Base-by-base conservation (phyloP, 2,113 vertebrate species). In the Leucosticte australis region DNA sequence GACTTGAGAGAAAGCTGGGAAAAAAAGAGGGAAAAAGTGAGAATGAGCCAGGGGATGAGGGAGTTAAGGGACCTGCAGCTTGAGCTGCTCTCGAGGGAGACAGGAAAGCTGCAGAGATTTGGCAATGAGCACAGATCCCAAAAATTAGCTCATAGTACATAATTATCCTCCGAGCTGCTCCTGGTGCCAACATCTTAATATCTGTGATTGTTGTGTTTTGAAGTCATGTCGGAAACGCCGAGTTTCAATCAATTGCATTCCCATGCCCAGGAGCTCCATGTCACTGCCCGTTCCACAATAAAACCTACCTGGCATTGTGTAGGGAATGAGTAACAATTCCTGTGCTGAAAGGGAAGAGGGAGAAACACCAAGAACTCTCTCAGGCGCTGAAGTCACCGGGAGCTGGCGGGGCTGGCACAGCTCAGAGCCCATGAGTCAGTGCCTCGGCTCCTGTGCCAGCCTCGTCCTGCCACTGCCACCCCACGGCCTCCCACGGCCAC, bases 301-400 rank as follows among this genome's bases (percentile, higher is more conserved):
- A 97, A 88, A 53, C n/a, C 55, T 80, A 97, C 91, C 84, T 95
- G 89, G 88, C 95, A 98, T 97, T 98, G 97, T 97, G 85, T 95
- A 11, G 41, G 44, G 97, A 97, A 96, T 97, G 97, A 98, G 97
- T 97, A 91, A 96, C 87, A 46, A 96, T 96, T 97, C 96, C 96
- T 96, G 95, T 90, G 76, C 89, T 64, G 83, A 95, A 97, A 95
- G 87, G 91, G 94, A 94, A 88, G 92, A 95, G 90, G 91, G 80
- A 96, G 88, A 92, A 94, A 89, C 85, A 74, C 68, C 50, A 6
- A 86, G 94, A 88, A 83, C 95, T 97, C 93, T 94, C 91, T 83
- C 94, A 95, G 91, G 37, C 10, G 2, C 79, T 89, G 86, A 80
- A 95, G 89, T 86, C 93, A 92, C 59, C 16, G 10, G 87, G 87